Evolutionary conservation across 2,797 vertebrate species (phyloP), one percentile per base, ranked within the genome.

Genomic region (Hoplostethus mediterraneus): DNA sequence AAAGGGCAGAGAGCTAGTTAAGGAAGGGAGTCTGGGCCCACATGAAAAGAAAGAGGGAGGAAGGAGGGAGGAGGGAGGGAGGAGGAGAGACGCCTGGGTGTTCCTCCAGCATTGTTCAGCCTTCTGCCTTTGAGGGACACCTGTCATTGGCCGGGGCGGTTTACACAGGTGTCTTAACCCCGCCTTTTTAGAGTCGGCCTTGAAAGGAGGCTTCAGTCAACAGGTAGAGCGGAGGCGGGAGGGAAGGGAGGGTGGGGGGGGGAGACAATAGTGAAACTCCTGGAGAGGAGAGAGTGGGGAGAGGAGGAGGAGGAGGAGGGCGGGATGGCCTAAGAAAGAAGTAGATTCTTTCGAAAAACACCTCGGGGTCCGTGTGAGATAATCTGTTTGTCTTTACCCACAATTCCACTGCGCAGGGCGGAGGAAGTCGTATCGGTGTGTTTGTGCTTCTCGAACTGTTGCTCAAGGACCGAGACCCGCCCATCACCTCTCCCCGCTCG

Each of bases 171-270:
- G 92, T 79, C 84, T 53, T 74, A 81, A 81, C 65, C 63, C 82
- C 30, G 42, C 75, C 84, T 77, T n/a, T n/a, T n/a, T 57, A 79
- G 89, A 76, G 80, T 79, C 28, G 63, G 71, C 72, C 77, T 86
- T 89, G 87, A 91, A 92, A 91, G 79, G 80, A 84, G 82, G 62
- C 65, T 75, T 92, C 88, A 92, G 81, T 94, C 90, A 91, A 87
- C 91, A 90, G 87, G 89, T 88, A 81, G 69, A 38, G 31, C 7
- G 75, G 67, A 76, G 38, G 25, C 52, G 12, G 38, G 55, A 45
- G 52, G 60, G 9, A 16, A 21, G 21, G n/a, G n/a, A n/a, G 31
- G 36, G 72, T 68, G 68, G 77, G 86, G 90, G 14, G 31, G 36
- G 72, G 68, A 76, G 87, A 90, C 84, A 92, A 91, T 87, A 44